Evolutionary conservation across 2,797 vertebrate genomes (phyloP).

Genomic region (Premnoplex brunnescens): DNA sequence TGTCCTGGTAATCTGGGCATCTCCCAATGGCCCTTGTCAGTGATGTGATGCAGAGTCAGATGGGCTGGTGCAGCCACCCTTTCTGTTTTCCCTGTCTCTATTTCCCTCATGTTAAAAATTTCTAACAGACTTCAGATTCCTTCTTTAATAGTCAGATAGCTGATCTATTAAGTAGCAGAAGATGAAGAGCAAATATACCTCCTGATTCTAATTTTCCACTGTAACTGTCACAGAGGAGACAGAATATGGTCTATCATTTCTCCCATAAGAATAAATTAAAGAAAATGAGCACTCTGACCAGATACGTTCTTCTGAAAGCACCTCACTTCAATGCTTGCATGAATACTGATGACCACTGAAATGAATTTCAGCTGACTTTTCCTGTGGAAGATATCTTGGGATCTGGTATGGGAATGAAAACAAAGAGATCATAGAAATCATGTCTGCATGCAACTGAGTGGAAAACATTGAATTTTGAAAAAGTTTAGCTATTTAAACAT

Average conservation of each 20-base stretch:
- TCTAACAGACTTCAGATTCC: not conserved
- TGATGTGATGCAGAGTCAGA: not conserved
- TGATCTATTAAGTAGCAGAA: not conserved
- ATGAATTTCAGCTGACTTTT: not conserved
- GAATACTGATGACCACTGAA: not conserved
- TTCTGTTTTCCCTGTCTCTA: not conserved
- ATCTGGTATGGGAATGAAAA: not conserved
- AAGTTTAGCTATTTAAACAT: not conserved
- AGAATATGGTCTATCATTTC: not conserved
- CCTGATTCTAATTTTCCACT: not conserved
- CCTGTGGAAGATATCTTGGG: not conserved
- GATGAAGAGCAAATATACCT: not conserved
- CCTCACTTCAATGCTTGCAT: not conserved
- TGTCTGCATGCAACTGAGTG: not conserved
- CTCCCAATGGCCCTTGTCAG: not conserved
- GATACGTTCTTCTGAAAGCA: not conserved
- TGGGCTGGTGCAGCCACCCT: not conserved
- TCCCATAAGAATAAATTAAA: not conserved
- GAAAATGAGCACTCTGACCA: not conserved
- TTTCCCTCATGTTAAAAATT: not conserved
- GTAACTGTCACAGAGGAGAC: not conserved
- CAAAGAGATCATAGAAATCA: not conserved
- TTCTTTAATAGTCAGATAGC: not conserved
- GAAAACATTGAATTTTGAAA: not conserved
- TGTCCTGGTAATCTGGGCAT: not conserved